Evolutionary conservation across 2,113 vertebrate species (phyloP), one percentile per base, ranked within the genome.

Genomic region (Gopherus evgoodei): DNA sequence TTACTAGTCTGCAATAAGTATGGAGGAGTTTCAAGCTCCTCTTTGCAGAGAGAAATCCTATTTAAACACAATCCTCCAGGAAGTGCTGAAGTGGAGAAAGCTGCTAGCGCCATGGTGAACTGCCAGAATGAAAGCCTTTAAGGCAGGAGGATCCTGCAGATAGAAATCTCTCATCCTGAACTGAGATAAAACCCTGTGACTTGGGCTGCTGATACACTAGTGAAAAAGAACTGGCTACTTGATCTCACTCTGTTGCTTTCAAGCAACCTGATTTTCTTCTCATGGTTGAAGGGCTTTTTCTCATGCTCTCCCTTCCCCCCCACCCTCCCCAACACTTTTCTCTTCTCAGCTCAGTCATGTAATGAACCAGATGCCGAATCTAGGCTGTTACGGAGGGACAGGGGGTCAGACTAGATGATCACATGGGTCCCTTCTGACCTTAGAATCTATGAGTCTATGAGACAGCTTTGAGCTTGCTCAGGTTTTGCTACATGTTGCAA

Each of bases 11-110:
- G 92, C 0, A 69, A 93, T 94, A 92, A 93, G 87, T 89, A 52
- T 0, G 86, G 92, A 42, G 89, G 88, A 97, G 91, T 8, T 92
- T 56, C 76, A 49, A 72, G 52, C 13, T 11, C 53, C 44, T 76
- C 62, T 86, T 81, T 50, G 62, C 52, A 25, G 65, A 92, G 62
- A 83, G 6, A 94, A 96, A 96, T 94, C 90, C 96, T 76, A 69
- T 94, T 96, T 89, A 91, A 90, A 75, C 87, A 52, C 76, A 86
- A 5, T 87, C 75, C 90, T 75, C 1, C 0, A 81, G 89, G 84
- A 94, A 93, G 79, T 1, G 80, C 57, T 59, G 38, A 31, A 72
- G 72, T 38, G 47, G 72, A 62, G 53, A 91, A 53, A 59, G 83
- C 0, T 0, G 44, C 31, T 16, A 90, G 79, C 91, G 81, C 59